Conservation (phyloP, 2,113 vertebrate species). For the Xyrauchen texanus region DNA sequence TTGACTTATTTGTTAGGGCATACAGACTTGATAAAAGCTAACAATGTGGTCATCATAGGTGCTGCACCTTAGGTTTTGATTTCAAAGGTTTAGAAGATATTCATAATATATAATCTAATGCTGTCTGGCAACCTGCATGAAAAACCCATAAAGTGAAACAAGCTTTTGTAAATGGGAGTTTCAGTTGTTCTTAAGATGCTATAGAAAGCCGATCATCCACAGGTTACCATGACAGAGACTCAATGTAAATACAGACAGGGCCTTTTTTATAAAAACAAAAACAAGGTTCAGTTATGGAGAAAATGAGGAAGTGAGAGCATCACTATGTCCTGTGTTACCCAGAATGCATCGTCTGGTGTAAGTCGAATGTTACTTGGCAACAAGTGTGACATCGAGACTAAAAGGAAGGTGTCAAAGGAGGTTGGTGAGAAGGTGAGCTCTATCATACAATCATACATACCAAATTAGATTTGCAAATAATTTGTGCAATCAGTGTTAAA, state of each 20-base stretch:
- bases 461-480: no score
- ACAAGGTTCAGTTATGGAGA: neutral
- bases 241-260: neutral
- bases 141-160: neutral
- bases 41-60: no score
- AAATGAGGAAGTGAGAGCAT: slow-evolving; percentile 30
- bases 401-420: slow-evolving; percentile 84
- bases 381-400: slow-evolving; percentile 90
- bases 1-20: no score
- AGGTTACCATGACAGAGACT: slow-evolving; percentile 7
- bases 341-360: slow-evolving; percentile 89
- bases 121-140: neutral
- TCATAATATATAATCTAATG: neutral
- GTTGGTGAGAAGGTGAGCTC: slow-evolving; percentile 82
- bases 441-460: no score
- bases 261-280: neutral
- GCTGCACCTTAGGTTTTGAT: no score
- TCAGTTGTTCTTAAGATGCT: slow-evolving; percentile 1
- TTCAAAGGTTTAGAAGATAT: no score
- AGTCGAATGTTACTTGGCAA: slow-evolving; percentile 89
- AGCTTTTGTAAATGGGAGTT: neutral
- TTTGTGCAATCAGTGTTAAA: no score
- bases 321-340: slow-evolving; percentile 44
- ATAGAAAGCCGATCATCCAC: neutral
- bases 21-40: no score